Conservation (phyloP, 2,797 vertebrate species). For the Podargus strigoides region DNA sequence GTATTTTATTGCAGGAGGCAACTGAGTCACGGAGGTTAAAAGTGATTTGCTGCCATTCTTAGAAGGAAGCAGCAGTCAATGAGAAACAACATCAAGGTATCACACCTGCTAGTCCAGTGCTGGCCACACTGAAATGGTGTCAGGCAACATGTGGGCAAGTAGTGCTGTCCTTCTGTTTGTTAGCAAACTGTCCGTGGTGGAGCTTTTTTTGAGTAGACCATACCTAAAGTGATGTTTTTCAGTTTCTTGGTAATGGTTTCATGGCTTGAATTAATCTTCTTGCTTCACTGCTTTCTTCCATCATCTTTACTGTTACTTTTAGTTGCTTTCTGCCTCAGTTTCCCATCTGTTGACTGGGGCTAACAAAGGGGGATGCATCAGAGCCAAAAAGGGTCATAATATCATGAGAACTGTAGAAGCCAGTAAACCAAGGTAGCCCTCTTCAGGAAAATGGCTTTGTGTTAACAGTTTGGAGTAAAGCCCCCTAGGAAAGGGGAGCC, state of each 20-base stretch:
- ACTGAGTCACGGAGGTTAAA: neutral
- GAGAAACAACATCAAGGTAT: neutral
- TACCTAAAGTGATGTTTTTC: neutral
- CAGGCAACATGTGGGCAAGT: neutral
- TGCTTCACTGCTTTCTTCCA: neutral
- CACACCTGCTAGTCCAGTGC: accelerated
- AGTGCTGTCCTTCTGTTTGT: neutral
- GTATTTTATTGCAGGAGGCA: neutral
- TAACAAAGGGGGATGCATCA: neutral
- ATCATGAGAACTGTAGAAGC: neutral
- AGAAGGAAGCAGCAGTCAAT: neutral
- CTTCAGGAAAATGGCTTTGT: neutral
- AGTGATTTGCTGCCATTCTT: neutral
- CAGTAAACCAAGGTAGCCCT: neutral
- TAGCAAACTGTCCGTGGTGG: neutral
- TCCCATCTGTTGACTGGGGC: neutral
- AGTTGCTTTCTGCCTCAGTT: neutral
- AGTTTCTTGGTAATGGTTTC: neutral
- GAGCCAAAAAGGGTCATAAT: neutral
- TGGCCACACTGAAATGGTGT: neutral
- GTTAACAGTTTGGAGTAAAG: neutral
- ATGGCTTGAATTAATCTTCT: neutral
- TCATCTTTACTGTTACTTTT: neutral
- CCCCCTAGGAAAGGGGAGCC: neutral
- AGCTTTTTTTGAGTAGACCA: neutral